phyloP scores from a whole-genome alignment of 2,797 vertebrate genomes.

The Paguma larvata region DNA sequence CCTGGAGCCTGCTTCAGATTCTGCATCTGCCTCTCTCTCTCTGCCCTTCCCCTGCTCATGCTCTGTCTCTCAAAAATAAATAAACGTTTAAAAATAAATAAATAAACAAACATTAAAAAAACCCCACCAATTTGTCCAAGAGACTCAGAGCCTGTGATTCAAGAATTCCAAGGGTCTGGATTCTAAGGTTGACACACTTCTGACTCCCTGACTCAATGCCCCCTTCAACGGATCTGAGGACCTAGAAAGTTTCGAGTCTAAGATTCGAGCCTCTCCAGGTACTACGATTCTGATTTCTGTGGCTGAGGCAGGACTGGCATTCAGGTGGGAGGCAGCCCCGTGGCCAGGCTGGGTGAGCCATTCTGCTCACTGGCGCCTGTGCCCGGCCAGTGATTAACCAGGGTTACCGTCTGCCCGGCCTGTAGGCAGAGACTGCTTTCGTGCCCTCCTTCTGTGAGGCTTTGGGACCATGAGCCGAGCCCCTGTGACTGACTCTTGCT shows the following conservation, averaged over 20 bases:
- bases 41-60: no score
- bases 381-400: no score
- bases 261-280: background rate
- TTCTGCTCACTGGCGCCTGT: background rate
- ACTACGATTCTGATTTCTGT: background rate
- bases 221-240: background rate
- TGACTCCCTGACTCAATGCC: background rate
- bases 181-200: background rate
- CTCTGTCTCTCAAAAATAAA: no score
- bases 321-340: accelerated
- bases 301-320: background rate
- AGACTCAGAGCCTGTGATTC: background rate
- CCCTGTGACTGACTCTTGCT: background rate
- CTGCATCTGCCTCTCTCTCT: no score
- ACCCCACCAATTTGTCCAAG: background rate
- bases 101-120: no score
- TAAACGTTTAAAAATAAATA: no score
- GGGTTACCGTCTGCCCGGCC: background rate
- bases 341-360: background rate
- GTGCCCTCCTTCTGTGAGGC: accelerated
- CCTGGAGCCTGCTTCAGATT: no score
- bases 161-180: background rate
- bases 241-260: background rate
- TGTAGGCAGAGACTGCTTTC: accelerated
- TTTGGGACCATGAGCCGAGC: background rate